A percentile compares a stretch with the other conserved stretches of the same genome.
Evolutionary conservation across 1,140 invertebrate genomes (phyloP).

Genomic region (Procambarus clarkii): DNA sequence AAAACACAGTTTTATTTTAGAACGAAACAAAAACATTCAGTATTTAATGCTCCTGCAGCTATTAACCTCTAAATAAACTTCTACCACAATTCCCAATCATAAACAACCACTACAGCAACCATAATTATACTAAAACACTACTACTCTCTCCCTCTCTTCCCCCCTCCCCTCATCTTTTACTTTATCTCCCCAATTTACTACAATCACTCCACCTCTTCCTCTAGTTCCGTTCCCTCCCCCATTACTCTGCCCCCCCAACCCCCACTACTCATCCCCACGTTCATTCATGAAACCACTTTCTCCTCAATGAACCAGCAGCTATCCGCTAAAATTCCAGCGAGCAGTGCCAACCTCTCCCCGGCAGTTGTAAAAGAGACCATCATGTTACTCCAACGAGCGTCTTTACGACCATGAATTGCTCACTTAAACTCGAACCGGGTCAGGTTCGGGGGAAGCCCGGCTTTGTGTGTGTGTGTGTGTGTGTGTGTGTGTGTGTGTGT

Average conservation of each 20-base stretch:
- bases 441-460: conserved; percentile 23
- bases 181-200: background rate
- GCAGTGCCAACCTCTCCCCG: conserved; percentile 55
- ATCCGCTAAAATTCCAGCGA: conserved; percentile 54
- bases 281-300: conserved; percentile 63
- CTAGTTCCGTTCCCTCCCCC: background rate
- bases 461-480: background rate
- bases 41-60: too few relatives aligned
- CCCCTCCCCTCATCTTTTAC: background rate
- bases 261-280: conserved; percentile 26
- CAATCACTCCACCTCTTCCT: background rate
- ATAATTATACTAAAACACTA: too few relatives aligned
- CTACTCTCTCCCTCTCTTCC: background rate
- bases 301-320: conserved; percentile 37
- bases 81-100: too few relatives aligned
- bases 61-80: too few relatives aligned
- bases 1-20: too few relatives aligned
- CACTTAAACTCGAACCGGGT: conserved; percentile 57
- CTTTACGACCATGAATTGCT: conserved; percentile 65
- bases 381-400: conserved; percentile 63
- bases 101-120: too few relatives aligned
- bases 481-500: background rate
- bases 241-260: background rate
- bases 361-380: conserved; percentile 67
- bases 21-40: too few relatives aligned